phyloP scores from a whole-genome alignment of 2,113 vertebrate genomes.

The Columbina picui region DNA sequence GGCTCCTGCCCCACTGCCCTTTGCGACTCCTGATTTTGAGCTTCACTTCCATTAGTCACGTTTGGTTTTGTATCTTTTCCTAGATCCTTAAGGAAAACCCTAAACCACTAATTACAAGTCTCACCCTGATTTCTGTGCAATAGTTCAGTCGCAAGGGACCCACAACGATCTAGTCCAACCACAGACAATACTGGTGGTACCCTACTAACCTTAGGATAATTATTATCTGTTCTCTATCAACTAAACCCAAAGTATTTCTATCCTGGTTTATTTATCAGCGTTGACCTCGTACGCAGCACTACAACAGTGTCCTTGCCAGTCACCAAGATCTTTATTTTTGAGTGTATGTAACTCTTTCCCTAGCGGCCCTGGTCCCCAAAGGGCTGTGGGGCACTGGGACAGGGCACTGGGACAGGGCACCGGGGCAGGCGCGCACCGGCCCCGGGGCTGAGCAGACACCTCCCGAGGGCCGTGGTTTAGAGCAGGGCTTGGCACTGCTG shows the following conservation, averaged over 20 bases:
- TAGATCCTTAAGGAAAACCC: background rate
- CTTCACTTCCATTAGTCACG: background rate
- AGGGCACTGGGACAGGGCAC: too few relatives aligned
- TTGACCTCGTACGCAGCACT: background rate
- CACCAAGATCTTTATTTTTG: background rate
- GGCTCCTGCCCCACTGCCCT: background rate
- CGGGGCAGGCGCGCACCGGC: too few relatives aligned
- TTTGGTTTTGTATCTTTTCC: background rate
- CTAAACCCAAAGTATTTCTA: background rate
- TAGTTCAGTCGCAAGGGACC: background rate
- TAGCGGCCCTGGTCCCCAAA: background rate
- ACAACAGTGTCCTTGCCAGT: background rate
- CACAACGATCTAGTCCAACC: background rate
- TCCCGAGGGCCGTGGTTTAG: too few relatives aligned
- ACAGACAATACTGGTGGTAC: background rate
- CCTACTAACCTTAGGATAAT: too few relatives aligned
- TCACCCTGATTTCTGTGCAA: background rate
- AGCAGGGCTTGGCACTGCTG: too few relatives aligned
- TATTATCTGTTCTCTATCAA: background rate
- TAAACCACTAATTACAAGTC: background rate
- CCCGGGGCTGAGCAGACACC: too few relatives aligned
- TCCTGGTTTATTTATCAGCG: background rate
- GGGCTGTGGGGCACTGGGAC: background rate
- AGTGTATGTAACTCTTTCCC: background rate
- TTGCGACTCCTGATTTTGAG: background rate